phyloP scores from a whole-genome alignment of 1,140 invertebrate species.

The Radopholus similis region DNA sequence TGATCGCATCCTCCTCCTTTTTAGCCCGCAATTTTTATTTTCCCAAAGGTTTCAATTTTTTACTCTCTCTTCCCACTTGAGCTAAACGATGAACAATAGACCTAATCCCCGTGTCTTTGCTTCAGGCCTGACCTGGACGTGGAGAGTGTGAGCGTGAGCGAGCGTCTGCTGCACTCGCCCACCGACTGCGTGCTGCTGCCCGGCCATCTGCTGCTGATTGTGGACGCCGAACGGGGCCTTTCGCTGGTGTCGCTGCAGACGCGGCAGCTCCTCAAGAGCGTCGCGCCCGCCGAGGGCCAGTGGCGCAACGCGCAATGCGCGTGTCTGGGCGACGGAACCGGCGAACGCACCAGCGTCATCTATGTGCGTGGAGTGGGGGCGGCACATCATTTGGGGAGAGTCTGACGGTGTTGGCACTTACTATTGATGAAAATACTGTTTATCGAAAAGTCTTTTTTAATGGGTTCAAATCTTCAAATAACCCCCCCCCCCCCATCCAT shows the following conservation, averaged over 20 bases:
- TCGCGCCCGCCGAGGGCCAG: constrained; percentile 14
- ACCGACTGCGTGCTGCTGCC: constrained; percentile 18
- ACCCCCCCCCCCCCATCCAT: no score
- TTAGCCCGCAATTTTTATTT: no score
- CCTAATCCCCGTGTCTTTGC: no score
- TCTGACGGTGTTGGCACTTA: no score
- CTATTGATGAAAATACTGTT: no score
- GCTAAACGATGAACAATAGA: no score
- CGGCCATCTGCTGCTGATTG: constrained; percentile 14
- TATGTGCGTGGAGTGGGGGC: neutral
- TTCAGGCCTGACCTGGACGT: constrained; percentile 25
- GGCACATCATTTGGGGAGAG: neutral
- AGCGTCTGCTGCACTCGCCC: constrained; percentile 17
- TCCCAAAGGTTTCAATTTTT: no score
- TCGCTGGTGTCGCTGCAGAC: constrained; percentile 25
- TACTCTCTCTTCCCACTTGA: no score
- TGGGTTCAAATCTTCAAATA: no score
- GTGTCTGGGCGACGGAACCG: constrained; percentile 3
- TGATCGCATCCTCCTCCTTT: no score
- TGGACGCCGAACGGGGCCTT: constrained; percentile 24
- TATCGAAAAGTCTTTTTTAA: no score
- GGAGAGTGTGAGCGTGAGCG: constrained; percentile 15
- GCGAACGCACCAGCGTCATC: neutral
- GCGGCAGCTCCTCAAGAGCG: constrained; percentile 26
- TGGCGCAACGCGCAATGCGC: constrained; percentile 28